A percentile compares a stretch with the other conserved stretches of the same genome.
Evolutionary conservation across 1,140 invertebrate species (phyloP).

Genomic region (Atta colombica): DNA sequence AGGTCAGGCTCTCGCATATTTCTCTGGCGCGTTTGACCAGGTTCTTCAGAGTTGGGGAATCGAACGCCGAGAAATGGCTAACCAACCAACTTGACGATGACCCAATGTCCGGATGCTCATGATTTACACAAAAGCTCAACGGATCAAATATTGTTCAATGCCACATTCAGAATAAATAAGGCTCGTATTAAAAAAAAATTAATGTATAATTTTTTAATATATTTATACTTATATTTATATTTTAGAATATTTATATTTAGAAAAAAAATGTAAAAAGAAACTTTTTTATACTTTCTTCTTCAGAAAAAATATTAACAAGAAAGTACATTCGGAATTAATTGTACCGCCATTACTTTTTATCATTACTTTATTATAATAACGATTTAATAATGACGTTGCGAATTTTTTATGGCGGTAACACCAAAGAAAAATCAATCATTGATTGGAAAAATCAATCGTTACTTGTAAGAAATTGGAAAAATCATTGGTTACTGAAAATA

Average conservation of each 20-base stretch:
- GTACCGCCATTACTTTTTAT: too few species aligned
- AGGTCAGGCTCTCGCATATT: slow-evolving; percentile 71
- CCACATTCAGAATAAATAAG: not conserved
- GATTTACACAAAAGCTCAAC: not conserved
- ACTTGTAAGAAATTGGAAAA: too few species aligned
- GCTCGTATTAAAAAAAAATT: not conserved
- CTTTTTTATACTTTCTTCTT: not conserved
- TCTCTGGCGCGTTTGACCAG: slow-evolving; percentile 69
- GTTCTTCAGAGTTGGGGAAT: slow-evolving; percentile 61
- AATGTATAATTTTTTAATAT: not conserved
- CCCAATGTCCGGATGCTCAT: not conserved
- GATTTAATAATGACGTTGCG: too few species aligned
- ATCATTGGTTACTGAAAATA: too few species aligned
- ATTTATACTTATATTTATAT: not conserved
- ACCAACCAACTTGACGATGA: slow-evolving; percentile 40
- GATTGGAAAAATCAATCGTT: too few species aligned
- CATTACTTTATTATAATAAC: too few species aligned
- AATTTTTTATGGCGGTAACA: too few species aligned
- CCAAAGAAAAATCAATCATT: too few species aligned
- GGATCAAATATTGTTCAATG: not conserved
- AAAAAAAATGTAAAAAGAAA: too few species aligned
- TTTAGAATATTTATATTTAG: not conserved
- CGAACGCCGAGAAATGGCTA: slow-evolving; percentile 57
- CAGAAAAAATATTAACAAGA: not conserved
- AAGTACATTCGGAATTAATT: too few species aligned